phyloP scores from a whole-genome alignment of 1,140 invertebrate species.

The Adelges cooleyi region DNA sequence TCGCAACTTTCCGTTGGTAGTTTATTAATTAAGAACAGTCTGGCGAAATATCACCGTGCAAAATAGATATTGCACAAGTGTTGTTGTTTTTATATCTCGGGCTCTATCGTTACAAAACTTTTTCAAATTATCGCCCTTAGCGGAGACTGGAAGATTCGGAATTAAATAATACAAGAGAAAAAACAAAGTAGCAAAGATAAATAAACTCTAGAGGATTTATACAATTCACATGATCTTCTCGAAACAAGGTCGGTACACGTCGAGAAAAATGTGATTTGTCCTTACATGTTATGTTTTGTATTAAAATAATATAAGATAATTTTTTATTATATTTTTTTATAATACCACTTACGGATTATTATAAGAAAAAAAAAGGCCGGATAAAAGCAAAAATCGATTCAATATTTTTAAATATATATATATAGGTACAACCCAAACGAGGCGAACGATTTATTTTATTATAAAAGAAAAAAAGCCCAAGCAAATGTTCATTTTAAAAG shows the following conservation, averaged over 20 bases:
- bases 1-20: constrained; percentile 20
- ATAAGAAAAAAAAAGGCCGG: too few species aligned
- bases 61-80: too few species aligned
- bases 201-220: constrained; percentile 14
- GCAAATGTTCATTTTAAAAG: too few species aligned
- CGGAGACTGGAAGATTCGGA: constrained; percentile 10
- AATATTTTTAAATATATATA: too few species aligned
- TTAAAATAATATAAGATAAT: too few species aligned
- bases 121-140: constrained; percentile 23
- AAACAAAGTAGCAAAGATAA: constrained; percentile 13
- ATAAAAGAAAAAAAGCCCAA: too few species aligned
- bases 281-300: neutral
- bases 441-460: too few species aligned
- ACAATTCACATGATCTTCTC: neutral
- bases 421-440: too few species aligned
- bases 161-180: constrained; percentile 14
- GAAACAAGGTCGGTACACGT: neutral
- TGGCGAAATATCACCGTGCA: neutral
- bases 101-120: constrained; percentile 26
- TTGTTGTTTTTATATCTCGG: constrained; percentile 20
- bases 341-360: too few species aligned
- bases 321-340: too few species aligned
- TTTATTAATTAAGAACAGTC: constrained; percentile 24
- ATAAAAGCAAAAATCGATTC: too few species aligned
- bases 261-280: neutral